Evolutionary conservation across 2,113 vertebrate genomes (phyloP).

Genomic region (Neomonachus schauinslandi): DNA sequence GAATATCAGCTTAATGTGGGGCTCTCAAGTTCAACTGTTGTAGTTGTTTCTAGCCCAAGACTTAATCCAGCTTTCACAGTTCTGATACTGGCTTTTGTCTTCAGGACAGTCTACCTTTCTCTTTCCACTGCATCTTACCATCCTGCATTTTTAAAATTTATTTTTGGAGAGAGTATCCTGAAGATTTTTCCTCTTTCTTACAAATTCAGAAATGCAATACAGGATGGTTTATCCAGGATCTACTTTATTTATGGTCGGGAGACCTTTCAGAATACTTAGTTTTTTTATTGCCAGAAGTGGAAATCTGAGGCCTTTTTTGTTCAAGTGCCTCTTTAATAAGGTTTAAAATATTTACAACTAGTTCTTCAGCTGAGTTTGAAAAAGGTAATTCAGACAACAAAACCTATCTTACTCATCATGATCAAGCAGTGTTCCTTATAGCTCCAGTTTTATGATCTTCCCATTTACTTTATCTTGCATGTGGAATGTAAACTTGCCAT

Average conservation of each 20-base stretch:
- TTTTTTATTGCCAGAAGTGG: neutral
- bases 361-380: slow-evolving; percentile 42
- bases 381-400: slow-evolving; percentile 33
- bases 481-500: slow-evolving; percentile 47
- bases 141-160: neutral
- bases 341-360: slow-evolving; percentile 41
- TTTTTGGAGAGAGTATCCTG: neutral
- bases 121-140: neutral
- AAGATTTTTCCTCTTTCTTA: neutral
- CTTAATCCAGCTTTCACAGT: neutral
- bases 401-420: neutral
- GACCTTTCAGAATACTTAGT: neutral
- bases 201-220: neutral
- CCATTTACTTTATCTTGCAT: slow-evolving; percentile 28
- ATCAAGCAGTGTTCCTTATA: neutral
- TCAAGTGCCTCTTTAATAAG: slow-evolving; percentile 31
- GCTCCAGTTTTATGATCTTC: neutral
- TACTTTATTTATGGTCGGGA: neutral
- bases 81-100: neutral
- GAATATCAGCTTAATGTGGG: neutral
- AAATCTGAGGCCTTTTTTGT: neutral
- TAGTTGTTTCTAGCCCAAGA: neutral
- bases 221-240: neutral
- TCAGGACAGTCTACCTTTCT: neutral
- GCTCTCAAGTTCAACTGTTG: neutral